Evolutionary conservation across 2,797 vertebrate genomes (phyloP), one percentile per base, ranked within the genome.

Genomic region (Propithecus deckenii): DNA sequence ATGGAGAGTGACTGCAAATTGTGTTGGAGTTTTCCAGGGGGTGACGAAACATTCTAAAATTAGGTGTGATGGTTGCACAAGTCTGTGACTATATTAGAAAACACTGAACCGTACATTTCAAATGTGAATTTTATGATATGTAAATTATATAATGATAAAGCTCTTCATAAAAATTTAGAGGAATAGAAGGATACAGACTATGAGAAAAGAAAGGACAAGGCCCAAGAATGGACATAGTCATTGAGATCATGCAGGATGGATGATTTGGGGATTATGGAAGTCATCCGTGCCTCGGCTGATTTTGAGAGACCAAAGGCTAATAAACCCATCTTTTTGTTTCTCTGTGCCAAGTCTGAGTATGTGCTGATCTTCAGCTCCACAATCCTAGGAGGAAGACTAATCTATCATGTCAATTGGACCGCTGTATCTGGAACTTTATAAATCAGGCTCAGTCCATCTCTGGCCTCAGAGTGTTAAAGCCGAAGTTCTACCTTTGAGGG

Each of bases 271-370:
- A 28, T 43, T 9, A n/a, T 2, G 63, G n/a, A 63, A 50, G 13
- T 38, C 43, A 46, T 17, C 17, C 8, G 7, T 4, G 0, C 0
- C 23, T 30, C 13, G 1, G 38, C 11, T 76, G 13, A 59, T 12
- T 7, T 30, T 28, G 7, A 20, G 7, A 43, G 23, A 41, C 11
- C 15, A 32, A 52, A 72, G 9, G 41, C 38, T 11, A 59, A 28
- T 52, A 9, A 22, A 17, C 28, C 4, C 32, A 8, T 69, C 8
- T 65, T 65, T 65, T 32, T 32, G 18, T 74, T 57, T 67, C 50
- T 41, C 7, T 38, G 38, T 10, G 14, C 22, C 6, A 0, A 15
- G 8, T 50, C 28, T 75, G 48, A 76, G 14, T 22, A 22, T 14
- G 10, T 52, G 30, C 32, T 25, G 2, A 78, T 15, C 10, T 46